Conservation (phyloP, 92 coral and sea anemone species). For the Bergia puertoricense region DNA sequence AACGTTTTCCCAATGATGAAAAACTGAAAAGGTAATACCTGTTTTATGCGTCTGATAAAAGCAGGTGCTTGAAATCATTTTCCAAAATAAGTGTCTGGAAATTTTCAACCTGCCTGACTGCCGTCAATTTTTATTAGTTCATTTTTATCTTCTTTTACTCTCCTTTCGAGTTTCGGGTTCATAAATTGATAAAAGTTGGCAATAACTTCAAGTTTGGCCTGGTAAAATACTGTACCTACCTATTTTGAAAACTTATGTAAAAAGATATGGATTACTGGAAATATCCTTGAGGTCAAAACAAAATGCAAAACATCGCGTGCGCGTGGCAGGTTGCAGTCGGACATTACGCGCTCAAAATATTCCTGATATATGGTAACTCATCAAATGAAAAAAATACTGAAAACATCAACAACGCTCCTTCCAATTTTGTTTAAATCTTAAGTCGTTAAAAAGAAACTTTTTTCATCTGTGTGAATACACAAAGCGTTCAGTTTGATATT, state of each 20-base stretch:
- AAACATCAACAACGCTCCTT: neutral
- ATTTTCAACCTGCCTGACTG: neutral
- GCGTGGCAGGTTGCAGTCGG: neutral
- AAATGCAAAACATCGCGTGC: neutral
- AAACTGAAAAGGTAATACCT: constrained; percentile 28
- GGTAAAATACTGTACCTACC: no score
- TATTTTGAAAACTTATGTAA: neutral
- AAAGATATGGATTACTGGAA: neutral
- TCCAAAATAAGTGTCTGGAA: constrained; percentile 31
- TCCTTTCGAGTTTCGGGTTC: no score
- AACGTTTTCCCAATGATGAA: neutral
- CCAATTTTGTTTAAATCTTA: neutral
- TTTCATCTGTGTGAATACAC: neutral
- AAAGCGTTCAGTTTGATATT: no score
- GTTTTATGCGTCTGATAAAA: constrained; percentile 36
- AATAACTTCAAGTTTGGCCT: neutral
- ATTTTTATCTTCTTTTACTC: neutral
- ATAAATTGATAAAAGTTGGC: neutral
- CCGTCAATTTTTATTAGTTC: neutral
- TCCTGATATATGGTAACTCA: neutral
- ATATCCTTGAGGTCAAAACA: neutral
- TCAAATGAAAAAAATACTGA: neutral
- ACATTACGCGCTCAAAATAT: neutral
- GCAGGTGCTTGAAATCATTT: constrained; percentile 39
- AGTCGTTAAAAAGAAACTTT: neutral